Base-by-base conservation (phyloP, 2,113 vertebrate genomes). In the Zosterops japonicus region DNA sequence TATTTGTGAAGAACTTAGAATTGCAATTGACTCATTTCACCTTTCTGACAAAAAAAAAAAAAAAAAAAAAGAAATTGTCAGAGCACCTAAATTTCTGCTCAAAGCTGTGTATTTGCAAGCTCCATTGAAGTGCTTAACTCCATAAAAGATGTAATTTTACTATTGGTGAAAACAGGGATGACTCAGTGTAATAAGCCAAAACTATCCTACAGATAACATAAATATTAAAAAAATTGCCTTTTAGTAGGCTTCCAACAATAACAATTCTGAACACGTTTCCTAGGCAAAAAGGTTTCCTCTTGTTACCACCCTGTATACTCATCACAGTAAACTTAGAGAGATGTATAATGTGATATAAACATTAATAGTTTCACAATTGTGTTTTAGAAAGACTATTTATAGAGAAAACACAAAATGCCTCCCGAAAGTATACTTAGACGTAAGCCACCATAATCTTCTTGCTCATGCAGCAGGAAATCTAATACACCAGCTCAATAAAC, bases 371-470 rank as follows among this genome's bases (percentile, higher is more conserved):
- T 95, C 91, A 96, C 97, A 98, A 98, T 98, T 97, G 97, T 98
- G 97, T 98, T 98, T 98, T 98, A 98, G 97, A 98, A 98, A 97
- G 97, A 97, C 98, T 98, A 97, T 98, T 98, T 98, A 98, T 98
- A 98, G 98, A 97, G 97, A 98, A 98, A 98, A 98, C 97, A 98
- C 97, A 98, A 98, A 98, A 98, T 98, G 97, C 93, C 95, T 99
- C 99, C 99, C 99, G 97, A 98, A 98, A 98, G 99, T 93, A 96
- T 98, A 98, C 98, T 99, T 99, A 98, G 97, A 98, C 84, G 98
- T 99, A 99, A 99, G 99, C 99, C 98, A 98, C 98, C 98, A 99
- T 99, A 99, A 99, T 99, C 98, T 99, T 99, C 99, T 97, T 99
- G 99, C 98, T 99, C 98, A 98, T 98, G 98, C 98, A 98, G 99